phyloP scores from a whole-genome alignment of 1,140 invertebrate genomes.

The Ectropis grisescens region DNA sequence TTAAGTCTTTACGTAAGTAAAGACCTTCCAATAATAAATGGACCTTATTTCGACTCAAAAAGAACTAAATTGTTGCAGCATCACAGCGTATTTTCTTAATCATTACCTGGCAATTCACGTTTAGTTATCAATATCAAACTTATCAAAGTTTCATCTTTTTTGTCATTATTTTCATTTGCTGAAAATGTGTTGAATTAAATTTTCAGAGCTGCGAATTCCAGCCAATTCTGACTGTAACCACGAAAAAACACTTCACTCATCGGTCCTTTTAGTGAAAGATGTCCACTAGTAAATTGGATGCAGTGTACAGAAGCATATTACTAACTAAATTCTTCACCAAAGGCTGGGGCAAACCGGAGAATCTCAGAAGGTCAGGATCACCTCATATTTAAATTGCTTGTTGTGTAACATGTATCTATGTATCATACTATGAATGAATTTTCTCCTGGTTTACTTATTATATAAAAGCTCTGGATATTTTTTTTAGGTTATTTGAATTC shows the following conservation, averaged over 20 bases:
- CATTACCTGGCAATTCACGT: too few species aligned
- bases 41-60: too few species aligned
- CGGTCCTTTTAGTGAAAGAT: slow-evolving; percentile 54
- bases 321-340: slow-evolving; percentile 95
- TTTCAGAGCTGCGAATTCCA: slow-evolving; percentile 7
- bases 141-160: too few species aligned
- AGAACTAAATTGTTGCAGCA: too few species aligned
- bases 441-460: not conserved
- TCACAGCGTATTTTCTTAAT: too few species aligned
- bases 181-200: slow-evolving; percentile 29
- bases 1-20: too few species aligned
- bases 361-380: slow-evolving; percentile 82
- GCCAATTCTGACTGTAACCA: slow-evolving; percentile 2
- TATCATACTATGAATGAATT: not conserved
- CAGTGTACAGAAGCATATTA: slow-evolving; percentile 89
- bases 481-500: slow-evolving; percentile 89
- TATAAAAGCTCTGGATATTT: too few species aligned
- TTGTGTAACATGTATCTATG: slow-evolving; percentile 8
- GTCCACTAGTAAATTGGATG: slow-evolving; percentile 86
- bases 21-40: too few species aligned
- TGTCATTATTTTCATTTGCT: not conserved
- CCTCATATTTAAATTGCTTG: slow-evolving; percentile 1
- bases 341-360: slow-evolving; percentile 96
- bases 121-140: too few species aligned
- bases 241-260: too few species aligned